These are phyloP conservation scores for Gobio occitaniae DNA, from an alignment of 2,797 vertebrate genomes.

Conservation along the genomic window DNA sequence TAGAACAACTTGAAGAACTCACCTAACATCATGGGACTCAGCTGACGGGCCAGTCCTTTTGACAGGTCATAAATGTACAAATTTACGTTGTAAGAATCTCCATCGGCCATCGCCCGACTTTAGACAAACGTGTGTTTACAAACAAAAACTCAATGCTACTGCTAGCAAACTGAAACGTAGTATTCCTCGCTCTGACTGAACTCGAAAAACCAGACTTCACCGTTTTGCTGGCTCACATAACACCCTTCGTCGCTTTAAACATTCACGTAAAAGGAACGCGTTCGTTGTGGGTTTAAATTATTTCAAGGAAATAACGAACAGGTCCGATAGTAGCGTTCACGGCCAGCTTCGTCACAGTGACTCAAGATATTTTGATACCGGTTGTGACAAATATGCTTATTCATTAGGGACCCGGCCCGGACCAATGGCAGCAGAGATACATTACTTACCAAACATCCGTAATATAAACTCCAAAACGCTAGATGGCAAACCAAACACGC, in stretches of 20 bases:
- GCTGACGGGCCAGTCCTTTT: slow-evolving; percentile 92
- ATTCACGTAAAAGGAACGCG: no score
- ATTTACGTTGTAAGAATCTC: slow-evolving; percentile 81
- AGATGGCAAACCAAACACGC: slow-evolving; percentile 49
- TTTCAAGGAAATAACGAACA: not conserved
- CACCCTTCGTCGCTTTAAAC: not conserved
- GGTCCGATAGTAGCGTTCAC: not conserved
- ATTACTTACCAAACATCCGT: not conserved
- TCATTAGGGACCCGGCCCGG: not conserved
- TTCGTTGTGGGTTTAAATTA: not conserved
- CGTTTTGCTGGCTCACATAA: not conserved
- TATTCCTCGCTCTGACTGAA: not conserved
- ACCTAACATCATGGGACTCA: slow-evolving; percentile 97
- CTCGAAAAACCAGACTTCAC: not conserved
- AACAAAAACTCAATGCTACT: not conserved
- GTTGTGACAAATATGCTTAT: slow-evolving; percentile 51
- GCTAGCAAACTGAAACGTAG: slow-evolving; percentile 1
- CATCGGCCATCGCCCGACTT: slow-evolving; percentile 71
- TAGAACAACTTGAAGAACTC: slow-evolving; percentile 64
- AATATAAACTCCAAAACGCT: slow-evolving; percentile 20
- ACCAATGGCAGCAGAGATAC: slow-evolving; percentile 32
- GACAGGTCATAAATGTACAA: slow-evolving; percentile 97
- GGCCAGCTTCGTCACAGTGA: slow-evolving; percentile 62
- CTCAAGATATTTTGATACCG: slow-evolving; percentile 33
- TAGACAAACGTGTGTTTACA: not conserved